Evolutionary conservation across 2,888 invertebrate genomes (phyloP).

Genomic region (Macaria notata): DNA sequence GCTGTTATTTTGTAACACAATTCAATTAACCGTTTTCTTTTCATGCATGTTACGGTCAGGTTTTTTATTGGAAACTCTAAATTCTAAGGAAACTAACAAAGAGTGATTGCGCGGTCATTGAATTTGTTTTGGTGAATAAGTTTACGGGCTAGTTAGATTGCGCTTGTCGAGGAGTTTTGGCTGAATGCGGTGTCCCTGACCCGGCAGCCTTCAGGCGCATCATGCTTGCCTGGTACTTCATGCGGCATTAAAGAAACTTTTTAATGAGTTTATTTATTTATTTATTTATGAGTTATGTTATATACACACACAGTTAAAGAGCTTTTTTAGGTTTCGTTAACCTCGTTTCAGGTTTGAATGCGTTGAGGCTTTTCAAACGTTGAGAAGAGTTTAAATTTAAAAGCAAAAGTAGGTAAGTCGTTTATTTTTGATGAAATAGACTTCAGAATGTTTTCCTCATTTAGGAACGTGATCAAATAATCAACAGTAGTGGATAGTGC

Average conservation of each 20-base stretch:
- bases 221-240: constrained; percentile 42
- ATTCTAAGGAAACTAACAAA: constrained; percentile 4
- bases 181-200: constrained; percentile 60
- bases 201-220: constrained; percentile 44
- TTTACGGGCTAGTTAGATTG: constrained; percentile 7
- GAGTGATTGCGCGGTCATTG: constrained; percentile 19
- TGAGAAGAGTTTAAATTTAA: too few relatives aligned
- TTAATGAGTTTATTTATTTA: too few relatives aligned
- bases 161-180: constrained; percentile 41
- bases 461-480: too few relatives aligned
- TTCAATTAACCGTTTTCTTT: constrained; percentile 33
- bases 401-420: too few relatives aligned
- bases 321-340: constrained; percentile 4
- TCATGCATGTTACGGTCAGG: constrained; percentile 32
- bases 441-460: too few relatives aligned
- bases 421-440: too few relatives aligned
- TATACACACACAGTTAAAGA: constrained; percentile 7
- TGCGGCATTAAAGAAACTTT: constrained; percentile 34
- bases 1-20: constrained; percentile 27
- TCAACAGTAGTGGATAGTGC: too few relatives aligned
- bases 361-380: too few relatives aligned
- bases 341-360: constrained; percentile 1
- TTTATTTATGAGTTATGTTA: constrained; percentile 32
- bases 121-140: constrained; percentile 16
- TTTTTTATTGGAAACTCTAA: constrained; percentile 37